Evolutionary conservation across 2,888 invertebrate genomes (phyloP).

Genomic region (Slavum lentiscoides): DNA sequence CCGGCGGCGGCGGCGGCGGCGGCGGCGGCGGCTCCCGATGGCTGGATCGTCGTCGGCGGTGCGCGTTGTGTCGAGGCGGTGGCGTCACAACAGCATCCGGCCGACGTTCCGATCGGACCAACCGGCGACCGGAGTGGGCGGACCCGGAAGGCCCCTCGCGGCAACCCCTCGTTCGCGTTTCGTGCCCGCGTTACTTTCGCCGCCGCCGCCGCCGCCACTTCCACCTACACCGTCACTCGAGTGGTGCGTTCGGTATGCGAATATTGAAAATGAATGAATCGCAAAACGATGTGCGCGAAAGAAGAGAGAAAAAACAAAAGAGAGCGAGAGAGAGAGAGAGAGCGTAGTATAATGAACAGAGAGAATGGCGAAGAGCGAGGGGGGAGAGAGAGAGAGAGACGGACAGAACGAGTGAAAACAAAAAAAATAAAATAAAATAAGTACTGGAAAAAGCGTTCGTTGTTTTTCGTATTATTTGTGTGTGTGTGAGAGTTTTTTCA

Average conservation of each 20-base stretch:
- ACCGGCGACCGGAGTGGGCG: slow-evolving; percentile 37
- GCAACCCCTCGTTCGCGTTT: background rate
- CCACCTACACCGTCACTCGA: background rate
- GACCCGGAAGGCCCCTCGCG: slow-evolving; percentile 6
- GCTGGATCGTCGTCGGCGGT: slow-evolving; percentile 26
- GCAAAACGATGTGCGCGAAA: background rate
- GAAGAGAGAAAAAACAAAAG: background rate
- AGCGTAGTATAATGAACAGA: background rate
- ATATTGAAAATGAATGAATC: slow-evolving; percentile 47
- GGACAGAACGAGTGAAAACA: too few species aligned
- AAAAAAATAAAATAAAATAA: too few species aligned
- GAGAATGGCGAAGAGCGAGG: background rate
- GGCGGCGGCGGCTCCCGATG: background rate
- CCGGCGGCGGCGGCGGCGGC: slow-evolving; percentile 16
- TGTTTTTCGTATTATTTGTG: slow-evolving; percentile 11
- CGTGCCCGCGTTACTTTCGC: too few species aligned
- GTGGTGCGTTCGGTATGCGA: slow-evolving; percentile 23
- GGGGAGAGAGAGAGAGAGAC: too few species aligned
- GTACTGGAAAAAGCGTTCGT: slow-evolving; percentile 9
- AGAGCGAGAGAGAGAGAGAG: background rate
- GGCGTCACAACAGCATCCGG: slow-evolving; percentile 30
- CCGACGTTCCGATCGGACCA: slow-evolving; percentile 47
- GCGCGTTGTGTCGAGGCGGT: slow-evolving; percentile 12
- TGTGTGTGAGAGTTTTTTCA: slow-evolving; percentile 2
- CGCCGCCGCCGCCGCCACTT: background rate